Evolutionary conservation across 1,140 invertebrate species (phyloP).

Genomic region (Heliothis virescens): DNA sequence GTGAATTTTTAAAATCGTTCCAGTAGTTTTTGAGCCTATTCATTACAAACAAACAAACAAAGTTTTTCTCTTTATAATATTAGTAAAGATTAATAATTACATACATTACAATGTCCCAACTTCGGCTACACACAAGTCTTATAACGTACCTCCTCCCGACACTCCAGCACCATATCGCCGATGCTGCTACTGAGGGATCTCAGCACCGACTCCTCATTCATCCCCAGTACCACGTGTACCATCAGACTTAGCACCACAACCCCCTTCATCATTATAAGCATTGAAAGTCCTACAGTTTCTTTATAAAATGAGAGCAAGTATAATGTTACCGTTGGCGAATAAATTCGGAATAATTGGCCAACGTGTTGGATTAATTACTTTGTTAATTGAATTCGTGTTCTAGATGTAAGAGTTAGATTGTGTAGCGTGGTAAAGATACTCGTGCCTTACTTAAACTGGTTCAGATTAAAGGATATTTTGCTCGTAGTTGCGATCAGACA

Average conservation of each 20-base stretch:
- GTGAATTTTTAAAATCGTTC: no score
- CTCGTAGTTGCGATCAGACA: no score
- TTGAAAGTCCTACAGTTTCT: neutral
- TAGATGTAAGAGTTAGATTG: neutral
- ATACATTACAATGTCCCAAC: no score
- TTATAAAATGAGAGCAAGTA: no score
- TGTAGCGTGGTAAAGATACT: neutral
- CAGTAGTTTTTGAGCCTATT: no score
- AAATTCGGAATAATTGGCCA: neutral
- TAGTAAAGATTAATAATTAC: no score
- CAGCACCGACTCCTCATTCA: neutral
- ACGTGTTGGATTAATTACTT: slow-evolving; percentile 25
- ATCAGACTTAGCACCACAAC: neutral
- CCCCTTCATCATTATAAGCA: neutral
- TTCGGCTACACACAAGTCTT: no score
- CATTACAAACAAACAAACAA: no score
- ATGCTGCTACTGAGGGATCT: neutral
- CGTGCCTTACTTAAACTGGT: no score
- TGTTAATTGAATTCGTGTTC: slow-evolving; percentile 10
- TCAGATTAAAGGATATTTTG: no score
- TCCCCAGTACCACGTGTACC: neutral
- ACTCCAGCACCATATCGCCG: slow-evolving; percentile 13
- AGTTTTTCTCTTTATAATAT: no score
- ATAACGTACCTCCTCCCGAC: slow-evolving; percentile 9
- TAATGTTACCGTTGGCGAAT: neutral